Evolutionary conservation across 2,797 vertebrate genomes (phyloP), one percentile per base, ranked within the genome.

Genomic region (Nannoperca australis): DNA sequence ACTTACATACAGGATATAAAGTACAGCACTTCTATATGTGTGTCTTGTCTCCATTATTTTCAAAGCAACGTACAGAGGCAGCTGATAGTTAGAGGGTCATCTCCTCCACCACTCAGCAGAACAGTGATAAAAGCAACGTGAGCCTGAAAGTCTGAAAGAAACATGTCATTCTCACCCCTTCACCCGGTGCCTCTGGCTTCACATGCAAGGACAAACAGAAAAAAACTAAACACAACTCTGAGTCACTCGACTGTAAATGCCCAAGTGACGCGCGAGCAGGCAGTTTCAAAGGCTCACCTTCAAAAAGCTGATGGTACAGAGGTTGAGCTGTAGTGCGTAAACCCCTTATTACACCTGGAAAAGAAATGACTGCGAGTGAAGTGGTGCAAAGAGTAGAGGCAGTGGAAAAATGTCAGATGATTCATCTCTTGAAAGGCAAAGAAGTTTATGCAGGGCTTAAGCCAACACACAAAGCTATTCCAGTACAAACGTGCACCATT

Each of bases 241-340:
- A 81, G 42, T 78, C 75, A 61, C 63, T 79, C 24, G 6, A 24
- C 54, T 66, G 68, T 50, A 84, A 88, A 88, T 81, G 76, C 83
- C 81, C 87, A 53, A 77, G 36, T 27, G 63, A 68, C 68, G 64
- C 4, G 14, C 34, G 51, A 63, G 11, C 50, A 0, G 38, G 20
- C 62, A 24, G 30, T 61, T 73, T 73, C 30, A 73, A 47, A 73
- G 73, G 44, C 53, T 83, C 71, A 9, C 64, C 65, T 76, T 75
- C 53, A 40, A 27, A 72, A 77, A 40, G 6, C 2, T 56, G 47
- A 66, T 12, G 2, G 59, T 15, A 5, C 5, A 6, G 40, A 1
- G 63, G 64, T 42, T 20, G 53, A 62, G 38, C 85, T 51, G 0
- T 9, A 15, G 53, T n/a, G 34, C 36, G 1, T 66, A 51, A 82